Conservation (phyloP, 2,888 invertebrate species). For the Drosophila glabriapex region DNA sequence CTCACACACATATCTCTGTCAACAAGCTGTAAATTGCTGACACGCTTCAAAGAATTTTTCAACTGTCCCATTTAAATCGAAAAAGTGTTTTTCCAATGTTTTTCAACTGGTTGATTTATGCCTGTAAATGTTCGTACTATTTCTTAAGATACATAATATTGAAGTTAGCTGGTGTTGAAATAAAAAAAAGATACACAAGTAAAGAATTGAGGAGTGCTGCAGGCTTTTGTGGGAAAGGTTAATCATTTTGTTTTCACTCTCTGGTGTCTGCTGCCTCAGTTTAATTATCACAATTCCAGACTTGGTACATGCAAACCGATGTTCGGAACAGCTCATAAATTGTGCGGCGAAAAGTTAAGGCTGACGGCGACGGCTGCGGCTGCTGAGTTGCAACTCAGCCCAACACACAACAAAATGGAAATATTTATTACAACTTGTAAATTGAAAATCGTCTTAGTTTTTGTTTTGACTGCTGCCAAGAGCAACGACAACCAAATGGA, state of each 20-base stretch:
- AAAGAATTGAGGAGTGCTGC: slow-evolving; percentile 13
- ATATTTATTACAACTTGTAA: slow-evolving; percentile 64
- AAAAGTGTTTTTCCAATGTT: slow-evolving; percentile 4
- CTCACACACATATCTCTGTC: background rate
- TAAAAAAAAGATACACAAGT: background rate
- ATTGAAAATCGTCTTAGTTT: slow-evolving; percentile 67
- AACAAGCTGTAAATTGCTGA: slow-evolving; percentile 4
- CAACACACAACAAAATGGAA: slow-evolving; percentile 5
- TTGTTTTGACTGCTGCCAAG: slow-evolving; percentile 12
- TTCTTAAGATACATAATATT: slow-evolving; percentile 5
- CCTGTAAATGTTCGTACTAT: background rate
- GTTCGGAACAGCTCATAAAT: slow-evolving; percentile 66
- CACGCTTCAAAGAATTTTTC: slow-evolving; percentile 1
- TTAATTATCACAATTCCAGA: slow-evolving; percentile 74
- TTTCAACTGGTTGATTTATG: slow-evolving; percentile 6
- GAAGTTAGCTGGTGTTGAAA: background rate
- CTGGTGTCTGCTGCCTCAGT: slow-evolving; percentile 51
- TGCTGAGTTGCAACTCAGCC: slow-evolving; percentile 12
- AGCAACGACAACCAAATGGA: slow-evolving; percentile 19
- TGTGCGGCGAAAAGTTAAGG: slow-evolving; percentile 60
- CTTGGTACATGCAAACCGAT: slow-evolving; percentile 51
- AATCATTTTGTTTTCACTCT: slow-evolving; percentile 76
- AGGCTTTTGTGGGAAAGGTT: slow-evolving; percentile 33
- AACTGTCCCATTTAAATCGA: slow-evolving; percentile 9
- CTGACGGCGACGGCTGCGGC: slow-evolving; percentile 52